Conservation (phyloP, 1,140 invertebrate genomes). For the Stenopsyche tienmushanensis region DNA sequence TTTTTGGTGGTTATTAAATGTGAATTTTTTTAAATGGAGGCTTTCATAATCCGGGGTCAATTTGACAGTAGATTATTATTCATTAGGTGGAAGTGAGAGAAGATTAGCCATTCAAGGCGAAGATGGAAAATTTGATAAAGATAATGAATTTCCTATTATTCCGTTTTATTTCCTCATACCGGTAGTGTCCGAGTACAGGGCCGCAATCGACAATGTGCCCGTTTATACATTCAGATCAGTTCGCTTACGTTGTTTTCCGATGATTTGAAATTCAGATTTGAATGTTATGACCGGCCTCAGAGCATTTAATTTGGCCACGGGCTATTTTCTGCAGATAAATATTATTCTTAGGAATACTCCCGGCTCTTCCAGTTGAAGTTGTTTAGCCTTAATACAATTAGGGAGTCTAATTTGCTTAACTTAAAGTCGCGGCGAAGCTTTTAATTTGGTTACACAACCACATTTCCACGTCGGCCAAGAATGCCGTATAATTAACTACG, state of each 20-base stretch:
- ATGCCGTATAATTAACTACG: too few relatives aligned
- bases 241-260: too few relatives aligned
- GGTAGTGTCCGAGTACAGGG: too few relatives aligned
- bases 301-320: background rate
- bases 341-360: background rate
- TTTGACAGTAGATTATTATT: too few relatives aligned
- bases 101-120: background rate
- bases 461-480: too few relatives aligned
- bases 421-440: background rate
- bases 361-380: background rate
- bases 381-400: background rate
- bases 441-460: constrained; percentile 7
- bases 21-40: too few relatives aligned
- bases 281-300: background rate
- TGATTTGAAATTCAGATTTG: background rate
- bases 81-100: too few relatives aligned
- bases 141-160: background rate
- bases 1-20: too few relatives aligned
- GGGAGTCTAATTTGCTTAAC: background rate
- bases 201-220: too few relatives aligned
- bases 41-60: too few relatives aligned
- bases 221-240: too few relatives aligned
- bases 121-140: background rate
- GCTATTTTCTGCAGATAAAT: background rate
- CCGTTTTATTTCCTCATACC: background rate